Percentiles rank a stretch among this genome's conserved stretches.
Evolutionary conservation across 1,140 invertebrate species (phyloP).

Genomic region (Asbolus verrucosus): DNA sequence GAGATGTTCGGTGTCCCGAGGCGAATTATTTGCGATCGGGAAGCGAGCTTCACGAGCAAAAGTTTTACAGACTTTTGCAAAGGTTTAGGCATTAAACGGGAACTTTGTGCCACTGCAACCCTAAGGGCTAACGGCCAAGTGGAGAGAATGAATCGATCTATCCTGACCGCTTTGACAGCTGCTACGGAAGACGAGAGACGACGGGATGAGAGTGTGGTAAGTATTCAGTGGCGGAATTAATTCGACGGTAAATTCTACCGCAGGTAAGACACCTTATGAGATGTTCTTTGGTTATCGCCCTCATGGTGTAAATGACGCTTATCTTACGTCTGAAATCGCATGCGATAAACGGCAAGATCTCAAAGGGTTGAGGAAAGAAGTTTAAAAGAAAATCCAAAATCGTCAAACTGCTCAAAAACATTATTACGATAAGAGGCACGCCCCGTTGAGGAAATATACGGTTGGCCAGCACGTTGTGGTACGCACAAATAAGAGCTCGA

Average conservation of each 20-base stretch:
- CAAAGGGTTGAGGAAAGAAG: no score
- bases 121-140: slow-evolving; percentile 61
- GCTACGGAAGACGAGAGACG: slow-evolving; percentile 42
- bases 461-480: no score
- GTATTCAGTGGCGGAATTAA: no score
- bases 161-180: slow-evolving; percentile 55
- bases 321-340: no score
- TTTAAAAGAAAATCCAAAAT: no score
- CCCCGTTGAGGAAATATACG: no score
- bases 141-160: slow-evolving; percentile 54
- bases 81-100: slow-evolving; percentile 55
- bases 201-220: slow-evolving; percentile 49
- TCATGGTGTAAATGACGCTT: no score
- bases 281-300: slow-evolving; percentile 26
- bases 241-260: background rate
- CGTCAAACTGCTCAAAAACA: no score
- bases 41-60: slow-evolving; percentile 17
- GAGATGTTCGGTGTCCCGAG: slow-evolving; percentile 13
- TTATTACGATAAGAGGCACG: no score
- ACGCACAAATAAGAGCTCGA: no score
- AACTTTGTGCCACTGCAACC: slow-evolving; percentile 57
- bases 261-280: slow-evolving; percentile 35
- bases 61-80: slow-evolving; percentile 36
- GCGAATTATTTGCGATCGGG: slow-evolving; percentile 8
- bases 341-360: no score